Base-by-base conservation (phyloP, 2,888 invertebrate species). In the Ophioninae sp. region DNA sequence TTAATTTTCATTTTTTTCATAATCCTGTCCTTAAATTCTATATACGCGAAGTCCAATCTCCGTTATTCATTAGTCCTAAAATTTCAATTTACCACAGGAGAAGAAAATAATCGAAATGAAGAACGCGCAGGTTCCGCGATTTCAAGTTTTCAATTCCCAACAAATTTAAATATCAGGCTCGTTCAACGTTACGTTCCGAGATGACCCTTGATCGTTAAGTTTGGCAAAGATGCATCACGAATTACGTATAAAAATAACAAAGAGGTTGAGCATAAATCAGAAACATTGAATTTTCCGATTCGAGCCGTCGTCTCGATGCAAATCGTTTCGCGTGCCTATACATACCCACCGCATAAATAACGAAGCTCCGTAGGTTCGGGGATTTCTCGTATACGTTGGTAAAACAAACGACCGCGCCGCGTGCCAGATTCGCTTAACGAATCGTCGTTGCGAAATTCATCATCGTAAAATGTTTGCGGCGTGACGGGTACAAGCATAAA, bases 341-440 rank as follows among this genome's bases (percentile, higher is more conserved):
- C 8, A 9, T 41, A 22, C 51, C 44, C 51, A 0, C 20, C n/a
- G 51, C 59, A 81, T 84, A 84, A 84, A 84, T 83, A 61, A 44
- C 37, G 61, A 51, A 56, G 30, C 10, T 7, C 17, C 37, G 30
- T 22, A 68, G 41, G 56, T 13, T 22, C 7, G 13, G 20, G 10
- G 22, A 58, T 2, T 7, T 23, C 63, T 41, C 71, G 51, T 51
- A 51, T 59, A 56, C 69, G 30, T 58, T 37, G 41, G 13, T 82
- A 85, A 23, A 51, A 85, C 63, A 79, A 84, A 85, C 83, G 84
- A 69, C 20, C 41, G 72, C 76, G 13, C 17, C 72, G n/a, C 39
- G 84, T 85, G 85, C 86, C 86, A 86, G 85, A 86, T 85, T 81
- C 86, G 86, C 78, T 87, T 72, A 85, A 83, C 87, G 85, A 59